phyloP scores from a whole-genome alignment of 1,140 invertebrate species.

The Calliphora vicina region DNA sequence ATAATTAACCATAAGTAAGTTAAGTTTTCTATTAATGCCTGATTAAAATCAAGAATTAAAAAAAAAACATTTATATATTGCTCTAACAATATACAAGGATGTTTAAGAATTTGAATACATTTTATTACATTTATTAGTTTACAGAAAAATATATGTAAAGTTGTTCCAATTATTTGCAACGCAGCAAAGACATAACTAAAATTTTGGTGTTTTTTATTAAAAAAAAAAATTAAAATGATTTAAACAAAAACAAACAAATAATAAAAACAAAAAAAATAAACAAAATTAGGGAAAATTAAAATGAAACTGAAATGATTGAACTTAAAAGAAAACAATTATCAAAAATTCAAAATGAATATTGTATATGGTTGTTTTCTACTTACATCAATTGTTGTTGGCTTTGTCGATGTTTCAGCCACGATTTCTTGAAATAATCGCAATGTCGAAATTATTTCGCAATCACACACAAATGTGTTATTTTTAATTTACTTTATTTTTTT shows the following conservation, averaged over 20 bases:
- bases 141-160: neutral
- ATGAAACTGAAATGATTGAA: neutral
- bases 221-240: neutral
- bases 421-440: constrained; percentile 37
- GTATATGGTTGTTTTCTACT: constrained; percentile 23
- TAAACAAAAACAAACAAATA: neutral
- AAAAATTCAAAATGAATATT: neutral
- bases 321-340: constrained; percentile 5
- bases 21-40: too few species aligned
- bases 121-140: neutral
- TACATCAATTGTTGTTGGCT: constrained; percentile 42
- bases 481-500: neutral
- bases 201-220: too few species aligned
- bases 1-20: too few species aligned
- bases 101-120: neutral
- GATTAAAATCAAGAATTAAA: too few species aligned
- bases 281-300: constrained; percentile 17
- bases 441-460: constrained; percentile 9
- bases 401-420: constrained; percentile 42
- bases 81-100: too few species aligned
- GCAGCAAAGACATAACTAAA: too few species aligned
- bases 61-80: too few species aligned
- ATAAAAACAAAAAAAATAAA: constrained; percentile 2
- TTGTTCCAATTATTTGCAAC: too few species aligned
- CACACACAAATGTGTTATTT: neutral